Base-by-base conservation (phyloP, 2,888 invertebrate genomes). In the Elysia crispata region DNA sequence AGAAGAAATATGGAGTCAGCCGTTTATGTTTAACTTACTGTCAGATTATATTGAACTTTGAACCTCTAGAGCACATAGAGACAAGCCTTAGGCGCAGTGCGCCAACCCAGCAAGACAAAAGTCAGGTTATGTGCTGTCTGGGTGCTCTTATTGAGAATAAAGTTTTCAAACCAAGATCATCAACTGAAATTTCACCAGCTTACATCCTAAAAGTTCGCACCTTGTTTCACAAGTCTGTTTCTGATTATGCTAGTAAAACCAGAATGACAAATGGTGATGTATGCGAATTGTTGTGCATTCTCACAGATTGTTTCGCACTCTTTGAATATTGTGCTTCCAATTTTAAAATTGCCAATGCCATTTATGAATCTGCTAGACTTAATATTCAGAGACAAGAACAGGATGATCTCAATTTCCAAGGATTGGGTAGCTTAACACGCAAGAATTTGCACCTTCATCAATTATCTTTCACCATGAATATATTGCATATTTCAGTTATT, bases 241-340 rank as follows among this genome's bases (percentile, higher is more conserved):
- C 41, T 23, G 75, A 60, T 18, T 41, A 41, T 41, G 41, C 41
- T 41, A 6, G 11, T 41, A 41, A 41, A 41, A 6, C 11, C 5
- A 3, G 11, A 41, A 15, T 81, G 30, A 62, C 62, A n/a, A 57
- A 50, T 11, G 77, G 41, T 30, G 20, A 76, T 5, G 50, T 31
- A 18, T 41, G 28, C 6, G n/a, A 23, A n/a, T 33, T 72, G 11
- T 15, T 66, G 50, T 25, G 57, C 18, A 74, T 74, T 20, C 67
- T 77, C 69, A 77, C 84, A 20, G 85, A 86, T 30, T 91, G 91
- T 83, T 87, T 84, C 82, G 86, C 88, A 8, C 79, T 90, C 74
- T 91, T 90, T 83, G 87, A 89, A 70, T 91, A 90, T 79, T 86
- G 90, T 82, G 86, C 87, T 30, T 81, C 82, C 25, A 88, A 86